phyloP scores from a whole-genome alignment of 1,140 invertebrate species.

The Goniozus legneri region DNA sequence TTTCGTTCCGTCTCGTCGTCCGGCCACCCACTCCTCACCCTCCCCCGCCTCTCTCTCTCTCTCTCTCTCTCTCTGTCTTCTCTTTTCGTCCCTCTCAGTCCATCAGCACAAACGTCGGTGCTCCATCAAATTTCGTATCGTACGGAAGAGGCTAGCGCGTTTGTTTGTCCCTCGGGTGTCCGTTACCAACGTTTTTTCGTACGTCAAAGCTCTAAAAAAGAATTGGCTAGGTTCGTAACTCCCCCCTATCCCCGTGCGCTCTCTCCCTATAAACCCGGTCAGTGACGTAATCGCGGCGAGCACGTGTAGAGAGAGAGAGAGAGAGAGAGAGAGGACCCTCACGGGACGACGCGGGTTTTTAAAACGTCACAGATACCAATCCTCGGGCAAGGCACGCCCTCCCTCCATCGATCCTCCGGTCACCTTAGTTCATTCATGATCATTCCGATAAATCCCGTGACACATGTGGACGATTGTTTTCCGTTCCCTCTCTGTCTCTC shows the following conservation, averaged over 20 bases:
- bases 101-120: no score
- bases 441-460: constrained; percentile 1
- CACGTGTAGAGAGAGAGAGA: neutral
- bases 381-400: constrained; percentile 37
- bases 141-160: no score
- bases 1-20: no score
- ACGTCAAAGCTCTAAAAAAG: no score
- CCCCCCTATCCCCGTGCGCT: neutral
- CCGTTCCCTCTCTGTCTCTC: no score
- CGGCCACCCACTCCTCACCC: neutral
- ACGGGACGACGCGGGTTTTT: neutral
- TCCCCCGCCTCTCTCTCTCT: neutral
- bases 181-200: no score
- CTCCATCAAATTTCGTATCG: no score
- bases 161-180: no score
- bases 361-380: constrained; percentile 19
- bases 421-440: constrained; percentile 44
- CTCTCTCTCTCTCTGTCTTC: neutral
- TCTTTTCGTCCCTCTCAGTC: neutral
- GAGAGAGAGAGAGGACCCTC: neutral
- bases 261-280: no score
- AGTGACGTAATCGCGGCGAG: neutral
- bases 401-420: constrained; percentile 41
- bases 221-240: neutral
- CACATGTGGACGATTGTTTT: no score